Conservation (phyloP, 2,797 vertebrate genomes). For the Octomys mimax region DNA sequence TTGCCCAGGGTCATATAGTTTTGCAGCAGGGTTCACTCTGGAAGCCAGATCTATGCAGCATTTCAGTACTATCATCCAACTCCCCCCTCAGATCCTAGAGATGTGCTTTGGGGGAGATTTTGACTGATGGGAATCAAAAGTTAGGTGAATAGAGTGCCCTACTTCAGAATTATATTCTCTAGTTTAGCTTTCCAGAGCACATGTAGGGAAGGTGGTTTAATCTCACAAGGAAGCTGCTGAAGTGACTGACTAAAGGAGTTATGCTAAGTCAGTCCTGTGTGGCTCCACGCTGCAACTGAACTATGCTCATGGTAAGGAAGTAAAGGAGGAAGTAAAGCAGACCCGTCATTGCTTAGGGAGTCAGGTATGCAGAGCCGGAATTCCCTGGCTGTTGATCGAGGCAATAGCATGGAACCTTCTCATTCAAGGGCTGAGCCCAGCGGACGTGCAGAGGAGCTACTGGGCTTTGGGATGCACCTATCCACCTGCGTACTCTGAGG, state of each 20-base stretch:
- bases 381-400: neutral
- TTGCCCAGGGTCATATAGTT: neutral
- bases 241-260: conserved; percentile 10
- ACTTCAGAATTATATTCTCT: conserved; percentile 41
- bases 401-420: neutral
- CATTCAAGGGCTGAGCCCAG: neutral
- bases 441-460: neutral
- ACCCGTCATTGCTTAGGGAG: conserved; percentile 8
- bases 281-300: conserved; percentile 58
- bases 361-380: neutral
- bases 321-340: conserved; percentile 61
- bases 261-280: neutral
- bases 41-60: neutral
- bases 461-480: neutral
- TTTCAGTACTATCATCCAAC: neutral
- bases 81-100: neutral
- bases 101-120: neutral
- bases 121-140: neutral
- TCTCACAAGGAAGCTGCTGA: conserved; percentile 54
- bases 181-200: conserved; percentile 51
- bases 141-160: neutral
- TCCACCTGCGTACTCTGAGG: neutral
- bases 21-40: neutral
- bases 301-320: conserved; percentile 32
- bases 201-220: neutral